Percentiles rank a stretch among this genome's conserved stretches.
These are phyloP conservation scores for Leptopilina drosophilae DNA, from an alignment of 2,888 invertebrate species.

Conservation along the genomic window DNA sequence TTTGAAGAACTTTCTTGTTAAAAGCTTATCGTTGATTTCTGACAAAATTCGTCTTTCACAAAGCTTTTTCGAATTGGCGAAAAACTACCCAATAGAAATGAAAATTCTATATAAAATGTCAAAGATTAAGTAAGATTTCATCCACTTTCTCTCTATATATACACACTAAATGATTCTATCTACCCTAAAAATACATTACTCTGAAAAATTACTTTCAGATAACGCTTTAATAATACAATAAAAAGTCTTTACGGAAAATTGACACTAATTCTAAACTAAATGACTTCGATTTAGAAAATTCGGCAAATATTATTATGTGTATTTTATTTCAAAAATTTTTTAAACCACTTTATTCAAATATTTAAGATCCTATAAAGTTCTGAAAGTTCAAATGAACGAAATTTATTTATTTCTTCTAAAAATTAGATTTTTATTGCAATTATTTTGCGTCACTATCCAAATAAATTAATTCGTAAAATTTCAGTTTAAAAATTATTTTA, in stretches of 20 bases:
- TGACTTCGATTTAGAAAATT: neutral
- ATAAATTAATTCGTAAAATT: too few relatives aligned
- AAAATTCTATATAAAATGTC: constrained; percentile 1
- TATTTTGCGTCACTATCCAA: too few relatives aligned
- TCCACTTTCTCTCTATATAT: neutral
- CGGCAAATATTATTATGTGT: too few relatives aligned
- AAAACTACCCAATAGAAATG: constrained; percentile 14
- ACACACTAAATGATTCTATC: constrained; percentile 4
- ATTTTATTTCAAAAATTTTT: too few relatives aligned
- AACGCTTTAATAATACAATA: neutral
- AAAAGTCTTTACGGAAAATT: neutral
- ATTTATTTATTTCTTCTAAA: too few relatives aligned
- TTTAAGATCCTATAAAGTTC: too few relatives aligned
- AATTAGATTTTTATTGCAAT: too few relatives aligned
- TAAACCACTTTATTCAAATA: too few relatives aligned
- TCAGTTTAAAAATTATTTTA: too few relatives aligned
- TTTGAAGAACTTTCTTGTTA: constrained; percentile 19
- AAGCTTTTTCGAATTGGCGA: neutral
- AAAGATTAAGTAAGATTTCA: constrained; percentile 4
- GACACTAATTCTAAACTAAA: too few relatives aligned
- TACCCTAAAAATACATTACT: constrained; percentile 13
- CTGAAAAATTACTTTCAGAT: neutral
- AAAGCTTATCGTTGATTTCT: constrained; percentile 2
- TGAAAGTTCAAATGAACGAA: too few relatives aligned
- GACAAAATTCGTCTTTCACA: constrained; percentile 9